Evolutionary conservation across 2,888 invertebrate species (phyloP).

Genomic region (Aphodius granarius): DNA sequence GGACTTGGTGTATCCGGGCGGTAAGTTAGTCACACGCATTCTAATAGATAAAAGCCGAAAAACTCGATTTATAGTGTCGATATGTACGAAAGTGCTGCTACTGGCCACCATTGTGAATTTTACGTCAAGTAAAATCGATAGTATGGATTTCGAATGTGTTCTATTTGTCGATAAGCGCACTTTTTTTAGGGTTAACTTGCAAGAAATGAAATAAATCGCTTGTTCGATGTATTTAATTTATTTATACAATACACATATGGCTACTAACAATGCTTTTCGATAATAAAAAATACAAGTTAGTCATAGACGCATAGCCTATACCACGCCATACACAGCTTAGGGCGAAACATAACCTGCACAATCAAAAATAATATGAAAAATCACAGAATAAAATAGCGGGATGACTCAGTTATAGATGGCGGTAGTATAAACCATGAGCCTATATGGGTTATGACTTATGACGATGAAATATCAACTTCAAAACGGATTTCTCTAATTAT

Average conservation of each 20-base stretch:
- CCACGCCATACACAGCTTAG: neutral
- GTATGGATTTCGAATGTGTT: too few relatives aligned
- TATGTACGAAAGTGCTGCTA: too few relatives aligned
- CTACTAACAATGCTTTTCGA: constrained; percentile 48
- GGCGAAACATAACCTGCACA: neutral
- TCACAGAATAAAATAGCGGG: neutral
- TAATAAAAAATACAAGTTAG: constrained; percentile 45
- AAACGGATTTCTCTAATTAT: constrained; percentile 27
- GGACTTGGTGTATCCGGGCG: too few relatives aligned
- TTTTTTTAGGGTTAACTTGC: too few relatives aligned
- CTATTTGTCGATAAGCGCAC: too few relatives aligned
- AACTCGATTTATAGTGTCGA: too few relatives aligned
- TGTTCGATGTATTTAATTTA: constrained; percentile 39
- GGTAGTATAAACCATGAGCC: neutral
- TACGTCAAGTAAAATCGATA: too few relatives aligned
- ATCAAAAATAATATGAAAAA: neutral
- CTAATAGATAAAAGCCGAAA: too few relatives aligned
- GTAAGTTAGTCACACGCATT: too few relatives aligned
- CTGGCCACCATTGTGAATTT: too few relatives aligned
- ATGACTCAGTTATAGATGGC: constrained; percentile 7
- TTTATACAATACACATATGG: constrained; percentile 52
- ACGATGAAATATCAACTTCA: constrained; percentile 23
- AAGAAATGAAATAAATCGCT: constrained; percentile 3
- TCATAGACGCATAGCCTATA: neutral
- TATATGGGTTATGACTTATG: neutral